Conservation (phyloP, 92 coral and sea anemone species). For the Epizoanthus illoricatus region DNA sequence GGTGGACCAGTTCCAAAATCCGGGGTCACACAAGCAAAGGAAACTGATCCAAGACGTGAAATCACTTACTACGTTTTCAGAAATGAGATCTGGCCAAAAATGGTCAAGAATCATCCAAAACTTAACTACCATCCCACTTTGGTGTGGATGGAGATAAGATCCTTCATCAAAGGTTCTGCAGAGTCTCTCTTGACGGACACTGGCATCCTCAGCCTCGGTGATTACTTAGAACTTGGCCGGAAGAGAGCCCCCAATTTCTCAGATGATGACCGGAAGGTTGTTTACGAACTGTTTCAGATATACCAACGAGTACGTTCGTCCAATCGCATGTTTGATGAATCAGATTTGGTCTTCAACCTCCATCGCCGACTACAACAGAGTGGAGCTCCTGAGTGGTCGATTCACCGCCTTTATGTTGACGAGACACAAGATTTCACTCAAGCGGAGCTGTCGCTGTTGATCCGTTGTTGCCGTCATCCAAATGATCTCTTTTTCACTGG, state of each 20-base stretch:
- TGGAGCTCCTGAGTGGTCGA: conserved; percentile 80
- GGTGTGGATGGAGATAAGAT: conserved; percentile 96
- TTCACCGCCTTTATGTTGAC: conserved; percentile 90
- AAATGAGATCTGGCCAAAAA: conserved; percentile 85
- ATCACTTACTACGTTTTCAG: conserved; percentile 85
- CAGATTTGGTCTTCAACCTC: conserved; percentile 83
- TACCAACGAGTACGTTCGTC: conserved; percentile 66
- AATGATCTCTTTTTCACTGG: conserved; percentile 93
- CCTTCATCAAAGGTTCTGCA: conserved; percentile 94
- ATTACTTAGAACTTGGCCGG: conserved; percentile 79
- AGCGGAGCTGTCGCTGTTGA: conserved; percentile 87
- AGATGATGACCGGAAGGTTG: conserved; percentile 73
- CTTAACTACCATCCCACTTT: conserved; percentile 87
- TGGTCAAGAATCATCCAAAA: conserved; percentile 65
- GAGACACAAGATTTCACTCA: conserved; percentile 99
- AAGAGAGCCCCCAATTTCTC: conserved; percentile 92
- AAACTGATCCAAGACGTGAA: conserved; percentile 80
- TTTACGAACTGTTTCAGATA: conserved; percentile 66
- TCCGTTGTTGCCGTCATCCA: conserved; percentile 89
- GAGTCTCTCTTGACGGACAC: conserved; percentile 71
- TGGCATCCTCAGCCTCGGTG: conserved; percentile 71
- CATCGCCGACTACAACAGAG: conserved; percentile 70
- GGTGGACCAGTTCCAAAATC: conserved; percentile 15
- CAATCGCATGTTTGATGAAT: conserved; percentile 87
- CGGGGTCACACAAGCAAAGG: not conserved